Base-by-base conservation (phyloP, 2,888 invertebrate genomes). In the Brassicogethes aeneus region DNA sequence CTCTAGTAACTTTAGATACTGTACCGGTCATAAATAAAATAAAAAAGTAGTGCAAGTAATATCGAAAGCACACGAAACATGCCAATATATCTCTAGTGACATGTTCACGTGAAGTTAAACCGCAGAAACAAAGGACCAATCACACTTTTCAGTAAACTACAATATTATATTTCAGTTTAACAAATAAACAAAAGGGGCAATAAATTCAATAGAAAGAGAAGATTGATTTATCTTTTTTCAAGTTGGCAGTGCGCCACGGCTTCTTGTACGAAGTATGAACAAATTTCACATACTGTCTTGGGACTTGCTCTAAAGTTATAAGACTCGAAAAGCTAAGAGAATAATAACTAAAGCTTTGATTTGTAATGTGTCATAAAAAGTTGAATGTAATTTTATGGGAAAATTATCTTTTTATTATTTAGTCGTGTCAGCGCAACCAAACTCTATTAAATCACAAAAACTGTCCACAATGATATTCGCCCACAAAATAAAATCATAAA, bases 201-300 rank as follows among this genome's bases (percentile, higher is more conserved):
- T 23, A 23, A 23, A 32, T 32, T 8, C 32, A 32, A 32, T 32
- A 8, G 14, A 32, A 32, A 12, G 12, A 3, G 10, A 32, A 8
- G 32, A 32, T 32, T 32, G 32, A 32, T 32, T 32, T 32, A 32
- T 32, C 32, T 32, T 32, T 32, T 32, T 32, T 3, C 12, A 32
- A 10, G 32, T 32, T 32, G 32, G 32, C 10, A 12, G 5, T 32
- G 10, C 32, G 32, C 12, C 32, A 32, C 14, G 3, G 12, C 3
- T 32, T 32, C 32, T 32, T 32, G 32, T 32, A 10, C 12, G 5
- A 3, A 10, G 12, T 32, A 32, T 32, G 32, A 32, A 32, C 32
- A 32, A 32, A 32, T 32, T 32, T 12, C 8, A 5, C 8, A 5
- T 32, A 13, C 8, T 32, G 32, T 32, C 32, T 12, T 5, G 32